Base-by-base conservation (phyloP, 2,888 invertebrate genomes). In the Blastobasis lacticolella region DNA sequence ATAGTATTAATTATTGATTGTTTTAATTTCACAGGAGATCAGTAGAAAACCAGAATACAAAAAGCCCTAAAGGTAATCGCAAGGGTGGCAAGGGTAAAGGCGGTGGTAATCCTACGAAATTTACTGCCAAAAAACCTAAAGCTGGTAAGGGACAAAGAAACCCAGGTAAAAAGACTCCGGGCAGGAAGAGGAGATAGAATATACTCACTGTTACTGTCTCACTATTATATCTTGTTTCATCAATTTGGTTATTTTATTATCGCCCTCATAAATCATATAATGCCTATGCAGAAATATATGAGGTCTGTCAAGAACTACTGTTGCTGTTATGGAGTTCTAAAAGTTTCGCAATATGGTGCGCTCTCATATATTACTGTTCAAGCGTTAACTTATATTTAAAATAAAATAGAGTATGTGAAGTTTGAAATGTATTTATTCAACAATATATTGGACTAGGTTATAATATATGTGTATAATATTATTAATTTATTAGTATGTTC, bases 81-180 rank as follows among this genome's bases (percentile, higher is more conserved):
- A 23, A 23, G 23, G 65, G 37, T 70, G 72, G 66, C 10, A 81
- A 78, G 62, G 71, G 57, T 44, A 82, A 81, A 50, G 83, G 78
- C 51, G 83, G 78, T 52, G 75, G 68, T 7, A 83, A 85, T 56
- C 66, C 74, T 7, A 81, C 81, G 0, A 87, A 87, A 54, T 86
- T 87, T 65, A 68, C 84, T 8, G 84, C 84, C 0, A 87, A 87
- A 64, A 85, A 94, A 73, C 94, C 94, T 0, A 93, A 93, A 69
- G 92, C 89, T 48, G 92, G 92, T 8, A 91, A 90, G 65, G 94
- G 94, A 7, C 90, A 92, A 62, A 86, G 93, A 57, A 92, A 93
- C 70, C 91, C 92, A 0, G 90, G 89, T 58, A 92, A 91, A 69
- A 91, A 91, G 63, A 71, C 70, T 62, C 88, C 89, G n/a, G 94